A percentile compares a stretch with the other conserved stretches of the same genome.
These are phyloP conservation scores for Ornithoptera alexandrae DNA, from an alignment of 2,888 invertebrate genomes.

Conservation along the genomic window DNA sequence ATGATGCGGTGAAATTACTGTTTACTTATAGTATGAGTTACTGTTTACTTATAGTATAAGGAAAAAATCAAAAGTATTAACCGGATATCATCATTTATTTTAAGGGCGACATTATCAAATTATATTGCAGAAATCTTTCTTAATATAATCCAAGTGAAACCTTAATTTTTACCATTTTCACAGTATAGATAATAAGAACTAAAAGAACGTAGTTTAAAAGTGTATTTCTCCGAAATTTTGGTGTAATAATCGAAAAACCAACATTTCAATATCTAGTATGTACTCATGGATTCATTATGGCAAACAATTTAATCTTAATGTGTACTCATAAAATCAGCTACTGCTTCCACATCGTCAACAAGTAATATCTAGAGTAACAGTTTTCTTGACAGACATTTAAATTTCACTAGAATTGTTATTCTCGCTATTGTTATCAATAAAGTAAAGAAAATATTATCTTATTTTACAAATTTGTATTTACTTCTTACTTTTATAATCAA, in stretches of 20 bases:
- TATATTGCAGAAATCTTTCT: neutral
- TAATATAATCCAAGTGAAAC: neutral
- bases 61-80: too few species aligned
- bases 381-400: neutral
- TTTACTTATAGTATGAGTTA: too few species aligned
- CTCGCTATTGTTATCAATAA: neutral
- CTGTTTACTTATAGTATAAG: too few species aligned
- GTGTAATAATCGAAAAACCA: neutral
- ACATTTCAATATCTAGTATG: slow-evolving; percentile 1
- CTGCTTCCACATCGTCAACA: slow-evolving; percentile 3
- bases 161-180: neutral
- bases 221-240: neutral
- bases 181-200: neutral
- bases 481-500: neutral
- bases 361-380: neutral
- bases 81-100: too few species aligned
- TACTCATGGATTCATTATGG: neutral
- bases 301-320: slow-evolving; percentile 2
- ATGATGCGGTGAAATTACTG: too few species aligned
- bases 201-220: neutral
- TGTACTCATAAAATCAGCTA: slow-evolving; percentile 4
- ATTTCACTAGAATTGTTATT: slow-evolving; percentile 6
- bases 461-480: neutral
- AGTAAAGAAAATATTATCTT: neutral
- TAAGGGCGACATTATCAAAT: too few species aligned